A percentile compares a stretch with the other conserved stretches of the same genome.
Conservation (phyloP, 2,797 vertebrate genomes). For the Galago senegalensis region DNA sequence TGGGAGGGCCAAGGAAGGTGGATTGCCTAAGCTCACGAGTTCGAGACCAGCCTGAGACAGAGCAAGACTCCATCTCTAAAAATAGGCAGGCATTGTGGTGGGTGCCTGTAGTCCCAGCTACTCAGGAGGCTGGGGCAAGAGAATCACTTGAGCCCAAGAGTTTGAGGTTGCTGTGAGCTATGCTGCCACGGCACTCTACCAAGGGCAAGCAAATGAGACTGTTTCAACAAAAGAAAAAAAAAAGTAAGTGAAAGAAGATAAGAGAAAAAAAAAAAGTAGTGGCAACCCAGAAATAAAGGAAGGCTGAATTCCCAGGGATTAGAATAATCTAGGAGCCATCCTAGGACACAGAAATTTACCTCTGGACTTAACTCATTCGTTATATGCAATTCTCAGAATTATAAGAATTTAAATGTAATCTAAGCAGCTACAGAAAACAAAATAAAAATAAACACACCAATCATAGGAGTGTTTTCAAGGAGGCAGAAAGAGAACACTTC, state of each 20-base stretch:
- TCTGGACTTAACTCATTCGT: neutral
- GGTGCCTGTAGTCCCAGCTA: too few species aligned
- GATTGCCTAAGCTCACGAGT: too few species aligned
- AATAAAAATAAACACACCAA: neutral
- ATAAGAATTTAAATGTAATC: neutral
- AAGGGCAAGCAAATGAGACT: too few species aligned
- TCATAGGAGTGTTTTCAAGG: neutral
- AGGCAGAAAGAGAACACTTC: neutral
- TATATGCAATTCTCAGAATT: slow-evolving; percentile 33
- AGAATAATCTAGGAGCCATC: slow-evolving; percentile 17
- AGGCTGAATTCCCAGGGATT: neutral
- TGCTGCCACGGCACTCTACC: too few species aligned
- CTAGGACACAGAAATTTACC: neutral
- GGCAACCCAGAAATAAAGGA: neutral
- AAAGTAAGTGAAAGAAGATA: neutral
- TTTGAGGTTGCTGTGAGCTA: too few species aligned
- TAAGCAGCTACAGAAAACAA: neutral
- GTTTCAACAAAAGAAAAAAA: neutral
- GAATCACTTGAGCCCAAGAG: too few species aligned
- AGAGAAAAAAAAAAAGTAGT: neutral
- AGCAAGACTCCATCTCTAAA: too few species aligned
- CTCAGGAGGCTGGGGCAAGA: too few species aligned
- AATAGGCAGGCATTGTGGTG: too few species aligned
- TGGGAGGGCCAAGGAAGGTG: too few species aligned
- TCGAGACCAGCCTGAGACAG: too few species aligned